Conservation (phyloP, 2,888 invertebrate species). For the Heteromurus nitidus region DNA sequence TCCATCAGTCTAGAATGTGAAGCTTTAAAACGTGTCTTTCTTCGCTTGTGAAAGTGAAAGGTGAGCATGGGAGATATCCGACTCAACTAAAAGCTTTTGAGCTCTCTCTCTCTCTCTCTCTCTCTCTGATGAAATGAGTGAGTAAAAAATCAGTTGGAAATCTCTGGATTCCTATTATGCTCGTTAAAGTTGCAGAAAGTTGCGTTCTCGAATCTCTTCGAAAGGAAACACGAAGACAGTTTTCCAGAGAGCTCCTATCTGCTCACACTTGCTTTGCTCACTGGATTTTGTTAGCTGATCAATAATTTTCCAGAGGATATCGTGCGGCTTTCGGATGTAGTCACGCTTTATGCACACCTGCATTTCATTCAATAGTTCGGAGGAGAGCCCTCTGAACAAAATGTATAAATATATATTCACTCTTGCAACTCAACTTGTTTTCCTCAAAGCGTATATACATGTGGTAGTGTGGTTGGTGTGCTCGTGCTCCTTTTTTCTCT, state of each 20-base stretch:
- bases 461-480: not conserved
- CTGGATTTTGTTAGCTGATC: not conserved
- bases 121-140: not conserved
- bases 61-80: no score
- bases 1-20: no score
- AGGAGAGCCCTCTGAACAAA: no score
- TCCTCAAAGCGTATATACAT: no score
- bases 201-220: no score
- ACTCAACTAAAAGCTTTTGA: not conserved
- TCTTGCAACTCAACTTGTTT: no score
- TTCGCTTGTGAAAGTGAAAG: no score
- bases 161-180: not conserved
- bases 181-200: not conserved
- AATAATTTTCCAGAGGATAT: constrained; percentile 16
- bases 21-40: no score
- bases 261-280: not conserved
- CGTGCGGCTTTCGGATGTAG: not conserved
- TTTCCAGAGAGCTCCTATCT: not conserved
- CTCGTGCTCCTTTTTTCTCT: no score
- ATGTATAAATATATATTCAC: no score
- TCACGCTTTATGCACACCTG: not conserved
- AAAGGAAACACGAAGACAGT: not conserved
- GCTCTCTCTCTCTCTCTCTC: no score
- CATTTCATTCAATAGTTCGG: no score
- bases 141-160: not conserved